Evolutionary conservation across 2,888 invertebrate genomes (phyloP).

Genomic region (Morpho helenor): DNA sequence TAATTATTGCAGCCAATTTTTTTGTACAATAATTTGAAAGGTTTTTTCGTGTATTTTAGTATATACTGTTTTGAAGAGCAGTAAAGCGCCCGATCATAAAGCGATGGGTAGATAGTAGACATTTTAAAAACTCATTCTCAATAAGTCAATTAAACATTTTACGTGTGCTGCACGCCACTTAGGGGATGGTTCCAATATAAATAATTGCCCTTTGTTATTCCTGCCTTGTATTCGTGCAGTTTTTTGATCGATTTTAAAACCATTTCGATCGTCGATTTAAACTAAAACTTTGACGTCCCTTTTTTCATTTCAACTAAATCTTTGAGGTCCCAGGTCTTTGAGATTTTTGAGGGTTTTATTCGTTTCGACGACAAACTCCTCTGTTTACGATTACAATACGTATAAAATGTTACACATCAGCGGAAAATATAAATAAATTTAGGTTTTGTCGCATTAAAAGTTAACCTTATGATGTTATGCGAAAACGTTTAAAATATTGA

Average conservation of each 20-base stretch:
- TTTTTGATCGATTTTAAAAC: conserved; percentile 24
- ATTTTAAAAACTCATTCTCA: conserved; percentile 72
- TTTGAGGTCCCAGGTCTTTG: too few species aligned
- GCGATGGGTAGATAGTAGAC: conserved; percentile 56
- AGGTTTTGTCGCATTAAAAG: too few species aligned
- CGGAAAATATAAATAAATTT: too few species aligned
- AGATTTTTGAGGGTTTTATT: too few species aligned
- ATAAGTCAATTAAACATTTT: conserved; percentile 77
- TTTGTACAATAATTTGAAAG: too few species aligned
- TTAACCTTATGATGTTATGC: too few species aligned
- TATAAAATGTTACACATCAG: too few species aligned
- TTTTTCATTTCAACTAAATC: too few species aligned
- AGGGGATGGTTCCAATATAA: conserved; percentile 61
- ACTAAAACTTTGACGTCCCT: not conserved
- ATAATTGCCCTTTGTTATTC: conserved; percentile 69
- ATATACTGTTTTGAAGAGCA: conserved; percentile 35
- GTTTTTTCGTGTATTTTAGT: conserved; percentile 16
- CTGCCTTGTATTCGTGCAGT: conserved; percentile 41
- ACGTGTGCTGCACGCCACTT: conserved; percentile 67
- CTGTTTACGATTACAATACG: too few species aligned
- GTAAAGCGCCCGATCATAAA: conserved; percentile 47
- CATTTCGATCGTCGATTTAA: conserved; percentile 17
- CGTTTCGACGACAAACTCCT: too few species aligned
- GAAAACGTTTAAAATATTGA: too few species aligned
- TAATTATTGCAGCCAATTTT: too few species aligned